Base-by-base conservation (phyloP, 2,797 vertebrate species). In the Melanotaenia boesemani region DNA sequence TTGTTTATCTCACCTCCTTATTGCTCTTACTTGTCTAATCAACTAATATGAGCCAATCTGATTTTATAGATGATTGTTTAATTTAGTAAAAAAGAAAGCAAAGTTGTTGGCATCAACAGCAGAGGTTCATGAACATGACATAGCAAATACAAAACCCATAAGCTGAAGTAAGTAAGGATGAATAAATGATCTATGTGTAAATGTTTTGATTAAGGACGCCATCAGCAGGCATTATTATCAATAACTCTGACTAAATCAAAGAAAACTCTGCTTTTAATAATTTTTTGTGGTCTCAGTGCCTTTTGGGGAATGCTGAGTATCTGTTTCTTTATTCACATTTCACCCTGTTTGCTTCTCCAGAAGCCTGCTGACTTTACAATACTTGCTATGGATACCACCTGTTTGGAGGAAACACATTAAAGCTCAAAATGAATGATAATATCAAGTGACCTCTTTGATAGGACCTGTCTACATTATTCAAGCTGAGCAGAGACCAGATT, bases 391-490 rank as follows among this genome's bases (percentile, higher is more conserved):
- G 71, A 89, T 78, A 70, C 74, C 83, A 90, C 80, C 83, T 87
- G 86, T 91, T 91, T 86, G 76, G 80, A 75, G 78, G 84, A 90
- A 91, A 89, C 62, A 84, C 85, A 91, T 91, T 89, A 89, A 87
- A 88, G 86, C 83, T 86, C 82, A 89, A 91, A 92, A 94, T 91
- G 88, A 93, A 92, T 90, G 84, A 92, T 90, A 90, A 94, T 94
- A 91, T 89, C 80, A 86, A 79, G 72, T 91, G 93, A 94, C 93
- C 93, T 94, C 93, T 93, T 81, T 72, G 34, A 73, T 72, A 82
- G 74, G 86, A 91, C 89, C 90, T 41, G 83, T 85, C 88, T 93
- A 76, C 91, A 94, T 94, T 94, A 94, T 93, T 94, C 89, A 94
- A 85, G 83, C 79, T 34, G 70, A 83, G 84, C 80, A 70, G 41